phyloP scores from a whole-genome alignment of 2,888 invertebrate species.

The Argynnis bischoffii region DNA sequence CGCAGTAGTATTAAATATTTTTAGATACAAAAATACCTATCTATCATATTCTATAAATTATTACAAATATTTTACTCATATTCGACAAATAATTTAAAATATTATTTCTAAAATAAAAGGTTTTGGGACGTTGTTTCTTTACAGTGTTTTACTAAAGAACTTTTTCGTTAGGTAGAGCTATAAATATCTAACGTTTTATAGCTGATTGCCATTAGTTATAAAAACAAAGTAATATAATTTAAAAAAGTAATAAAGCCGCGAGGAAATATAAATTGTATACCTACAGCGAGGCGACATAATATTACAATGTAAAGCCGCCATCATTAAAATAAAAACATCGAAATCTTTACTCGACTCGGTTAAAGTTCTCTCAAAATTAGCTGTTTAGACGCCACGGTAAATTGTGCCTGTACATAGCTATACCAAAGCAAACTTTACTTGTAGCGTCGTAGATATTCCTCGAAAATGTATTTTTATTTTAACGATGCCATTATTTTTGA shows the following conservation, averaged over 20 bases:
- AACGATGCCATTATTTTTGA: conserved; percentile 49
- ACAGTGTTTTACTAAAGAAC: too few relatives aligned
- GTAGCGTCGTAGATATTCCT: conserved; percentile 74
- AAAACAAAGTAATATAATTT: conserved; percentile 5
- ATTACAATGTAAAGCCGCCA: conserved; percentile 26
- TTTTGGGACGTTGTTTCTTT: too few relatives aligned
- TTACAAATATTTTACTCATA: too few relatives aligned
- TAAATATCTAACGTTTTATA: too few relatives aligned
- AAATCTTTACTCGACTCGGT: conserved; percentile 52
- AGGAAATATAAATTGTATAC: conserved; percentile 7
- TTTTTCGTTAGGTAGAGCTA: too few relatives aligned
- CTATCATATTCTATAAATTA: too few relatives aligned
- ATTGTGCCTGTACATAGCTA: conserved; percentile 58
- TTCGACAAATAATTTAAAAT: too few relatives aligned
- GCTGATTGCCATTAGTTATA: conserved; percentile 1
- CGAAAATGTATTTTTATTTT: conserved; percentile 82
- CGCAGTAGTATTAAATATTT: too few relatives aligned
- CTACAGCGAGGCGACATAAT: conserved; percentile 13
- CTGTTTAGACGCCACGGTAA: conserved; percentile 71
- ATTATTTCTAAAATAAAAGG: too few relatives aligned
- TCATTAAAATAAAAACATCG: conserved; percentile 46
- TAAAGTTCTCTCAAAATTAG: conserved; percentile 75
- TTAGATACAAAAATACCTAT: too few relatives aligned
- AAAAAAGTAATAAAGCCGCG: conserved; percentile 9
- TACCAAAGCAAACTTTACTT: conserved; percentile 75